A percentile compares a stretch with the other conserved stretches of the same genome.
Conservation (phyloP, 2,113 vertebrate genomes). For the Parus major region DNA sequence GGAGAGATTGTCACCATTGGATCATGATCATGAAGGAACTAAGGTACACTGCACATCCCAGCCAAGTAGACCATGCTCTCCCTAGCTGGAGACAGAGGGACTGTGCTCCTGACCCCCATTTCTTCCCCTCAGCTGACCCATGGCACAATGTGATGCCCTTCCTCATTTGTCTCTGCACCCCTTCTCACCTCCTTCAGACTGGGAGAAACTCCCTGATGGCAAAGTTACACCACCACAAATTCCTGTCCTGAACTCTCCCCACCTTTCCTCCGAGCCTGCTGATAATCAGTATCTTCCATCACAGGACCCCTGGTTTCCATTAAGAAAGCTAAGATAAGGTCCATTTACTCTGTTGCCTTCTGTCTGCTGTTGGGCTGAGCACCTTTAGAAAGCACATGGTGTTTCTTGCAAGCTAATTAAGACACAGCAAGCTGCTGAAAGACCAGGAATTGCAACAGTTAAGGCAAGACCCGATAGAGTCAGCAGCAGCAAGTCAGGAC, state of each 20-base stretch:
- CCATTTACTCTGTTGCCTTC: neutral
- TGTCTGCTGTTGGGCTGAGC: neutral
- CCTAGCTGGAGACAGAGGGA: neutral
- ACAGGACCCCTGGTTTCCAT: neutral
- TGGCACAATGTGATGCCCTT: rapidly evolving
- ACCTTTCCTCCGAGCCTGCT: neutral
- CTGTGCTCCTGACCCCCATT: neutral
- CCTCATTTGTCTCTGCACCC: neutral
- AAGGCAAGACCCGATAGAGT: neutral
- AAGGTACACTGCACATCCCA: rapidly evolving
- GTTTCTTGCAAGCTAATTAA: neutral
- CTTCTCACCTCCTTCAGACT: neutral
- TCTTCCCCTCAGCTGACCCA: neutral
- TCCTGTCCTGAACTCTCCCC: neutral
- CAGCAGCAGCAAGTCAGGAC: slow-evolving; percentile 48
- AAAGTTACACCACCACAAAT: neutral
- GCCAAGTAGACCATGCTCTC: neutral
- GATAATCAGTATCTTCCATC: neutral
- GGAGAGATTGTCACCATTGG: neutral
- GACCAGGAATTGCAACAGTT: neutral
- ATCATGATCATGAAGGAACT: neutral
- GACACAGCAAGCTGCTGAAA: slow-evolving; percentile 6
- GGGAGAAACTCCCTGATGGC: neutral
- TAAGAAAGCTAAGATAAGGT: neutral
- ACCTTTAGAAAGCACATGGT: neutral